Evolutionary conservation across 1,140 invertebrate species (phyloP), one percentile per base, ranked within the genome.

Genomic region (Mylabris phalerata): DNA sequence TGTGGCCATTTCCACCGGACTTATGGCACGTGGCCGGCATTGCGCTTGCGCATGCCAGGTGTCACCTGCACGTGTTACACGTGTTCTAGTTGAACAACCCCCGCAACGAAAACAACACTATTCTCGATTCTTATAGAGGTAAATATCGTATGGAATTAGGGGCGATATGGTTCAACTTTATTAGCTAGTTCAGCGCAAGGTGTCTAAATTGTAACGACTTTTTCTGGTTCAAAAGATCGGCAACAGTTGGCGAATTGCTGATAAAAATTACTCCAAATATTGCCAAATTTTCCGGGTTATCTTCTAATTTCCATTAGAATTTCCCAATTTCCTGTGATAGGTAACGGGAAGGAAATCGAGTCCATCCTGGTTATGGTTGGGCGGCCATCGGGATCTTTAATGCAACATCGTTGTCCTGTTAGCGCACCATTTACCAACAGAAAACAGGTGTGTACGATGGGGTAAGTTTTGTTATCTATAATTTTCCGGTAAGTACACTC

Each of bases 191-290:
- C 13, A 13, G 13, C 13, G 13, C 13, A 26, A 11, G 46, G 46
- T 38, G 50, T 44, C 25, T 11, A 26, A 26, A 51, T 54, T 51
- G 25, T 46, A 54, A 54, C 51, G 51, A 32, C 51, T 54, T 54
- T 54, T 54, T 32, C 44, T 54, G 51, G 13, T 54, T 52, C 26
- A 3, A 0, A 32, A 7, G 32, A 3, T 3, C 7, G 41, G 40
- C 32, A 52, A 43, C 39, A 42, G 50, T 38, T 52, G 40, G 50
- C 38, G 42, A 52, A 40, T 40, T 24, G 3, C 4, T 42, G 50
- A 52, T 42, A 52, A 48, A 1, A 1, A 13, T 13, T 19, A 19
- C 19, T 19, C 19, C 19, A 19, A 19, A 19, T 19, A 19, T 19
- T 19, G 19, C 19, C 19, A 19, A 19, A 19, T 19, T 19, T 19